phyloP scores from a whole-genome alignment of 2,888 invertebrate species.

The Cepaea hortensis region DNA sequence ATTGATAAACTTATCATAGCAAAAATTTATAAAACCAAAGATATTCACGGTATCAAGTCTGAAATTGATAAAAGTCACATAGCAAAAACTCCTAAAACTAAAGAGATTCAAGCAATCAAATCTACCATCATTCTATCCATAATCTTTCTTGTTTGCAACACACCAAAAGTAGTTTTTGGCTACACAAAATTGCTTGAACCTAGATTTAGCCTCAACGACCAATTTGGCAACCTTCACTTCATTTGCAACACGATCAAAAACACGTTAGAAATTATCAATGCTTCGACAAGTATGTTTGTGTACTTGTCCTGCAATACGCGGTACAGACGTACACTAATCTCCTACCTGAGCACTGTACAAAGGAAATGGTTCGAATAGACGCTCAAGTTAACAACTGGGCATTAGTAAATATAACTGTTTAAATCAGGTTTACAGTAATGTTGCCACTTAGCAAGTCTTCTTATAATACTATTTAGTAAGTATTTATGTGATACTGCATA shows the following conservation, averaged over 20 bases:
- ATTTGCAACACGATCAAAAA: neutral
- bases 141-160: conserved; percentile 23
- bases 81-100: neutral
- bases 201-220: neutral
- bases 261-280: conserved; percentile 2
- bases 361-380: neutral
- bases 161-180: neutral
- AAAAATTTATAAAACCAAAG: too few relatives aligned
- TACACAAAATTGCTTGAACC: conserved; percentile 17
- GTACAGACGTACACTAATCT: neutral
- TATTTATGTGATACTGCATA: too few relatives aligned
- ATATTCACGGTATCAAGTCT: too few relatives aligned
- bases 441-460: too few relatives aligned
- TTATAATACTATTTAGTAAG: too few relatives aligned
- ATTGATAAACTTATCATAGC: too few relatives aligned
- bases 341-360: neutral
- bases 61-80: neutral
- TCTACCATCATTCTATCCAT: neutral
- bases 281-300: conserved; percentile 17
- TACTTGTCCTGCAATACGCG: conserved; percentile 12
- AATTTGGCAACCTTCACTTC: neutral
- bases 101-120: conserved; percentile 17
- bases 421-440: too few relatives aligned
- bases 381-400: neutral
- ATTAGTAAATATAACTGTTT: too few relatives aligned